Evolutionary conservation across 2,797 vertebrate genomes (phyloP).

Genomic region (Falco berigora): DNA sequence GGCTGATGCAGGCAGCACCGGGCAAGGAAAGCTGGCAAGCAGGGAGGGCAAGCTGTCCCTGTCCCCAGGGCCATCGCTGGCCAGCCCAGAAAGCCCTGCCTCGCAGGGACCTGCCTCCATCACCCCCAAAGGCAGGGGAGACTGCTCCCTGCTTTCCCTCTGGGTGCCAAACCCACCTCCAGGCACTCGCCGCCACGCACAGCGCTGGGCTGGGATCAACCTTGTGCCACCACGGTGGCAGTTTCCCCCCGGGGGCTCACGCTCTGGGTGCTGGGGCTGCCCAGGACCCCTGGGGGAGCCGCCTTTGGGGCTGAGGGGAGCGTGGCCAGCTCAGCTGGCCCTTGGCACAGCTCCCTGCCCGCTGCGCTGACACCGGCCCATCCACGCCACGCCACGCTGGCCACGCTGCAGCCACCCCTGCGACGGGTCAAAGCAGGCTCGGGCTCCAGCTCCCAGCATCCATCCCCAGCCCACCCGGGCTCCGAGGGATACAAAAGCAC

Average conservation of each 20-base stretch:
- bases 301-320: background rate
- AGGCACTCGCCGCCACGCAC: rapidly evolving
- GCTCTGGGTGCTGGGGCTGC: background rate
- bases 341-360: background rate
- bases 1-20: background rate
- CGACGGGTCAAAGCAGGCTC: background rate
- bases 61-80: background rate
- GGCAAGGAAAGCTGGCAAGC: background rate
- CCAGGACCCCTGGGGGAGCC: background rate
- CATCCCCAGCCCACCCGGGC: background rate
- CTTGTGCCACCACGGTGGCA: rapidly evolving
- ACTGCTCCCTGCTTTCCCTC: background rate
- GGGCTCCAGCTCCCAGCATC: background rate
- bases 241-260: background rate
- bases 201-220: rapidly evolving
- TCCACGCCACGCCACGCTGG: rapidly evolving
- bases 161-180: background rate
- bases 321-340: rapidly evolving
- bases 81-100: background rate
- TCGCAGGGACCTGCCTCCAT: background rate
- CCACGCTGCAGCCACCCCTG: background rate
- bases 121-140: background rate
- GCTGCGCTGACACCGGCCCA: background rate
- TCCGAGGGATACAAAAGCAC: background rate
- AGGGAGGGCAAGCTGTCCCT: background rate